A percentile compares a stretch with the other conserved stretches of the same genome.
Conservation (phyloP, 2,797 vertebrate species). For the Agapornis canus region DNA sequence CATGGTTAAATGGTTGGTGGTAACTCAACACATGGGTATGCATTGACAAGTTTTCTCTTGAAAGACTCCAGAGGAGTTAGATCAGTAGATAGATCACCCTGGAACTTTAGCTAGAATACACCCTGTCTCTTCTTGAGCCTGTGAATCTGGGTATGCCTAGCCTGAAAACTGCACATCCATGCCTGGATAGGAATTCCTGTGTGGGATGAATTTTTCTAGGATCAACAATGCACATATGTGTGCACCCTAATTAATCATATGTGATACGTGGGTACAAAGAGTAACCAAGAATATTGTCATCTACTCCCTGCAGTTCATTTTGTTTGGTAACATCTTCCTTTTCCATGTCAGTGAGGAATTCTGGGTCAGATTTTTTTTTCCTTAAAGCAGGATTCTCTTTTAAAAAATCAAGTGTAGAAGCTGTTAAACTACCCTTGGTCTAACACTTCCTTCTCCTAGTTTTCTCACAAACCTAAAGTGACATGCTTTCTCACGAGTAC, state of each 20-base stretch:
- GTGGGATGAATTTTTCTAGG: not conserved
- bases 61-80: not conserved
- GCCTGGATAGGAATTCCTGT: not conserved
- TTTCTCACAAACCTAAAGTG: not conserved
- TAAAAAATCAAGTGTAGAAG: not conserved
- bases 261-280: not conserved
- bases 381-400: not conserved
- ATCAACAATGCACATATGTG: not conserved
- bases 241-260: not conserved
- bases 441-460: not conserved
- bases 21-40: slow-evolving; percentile 25
- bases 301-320: not conserved
- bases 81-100: slow-evolving; percentile 11
- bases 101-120: not conserved
- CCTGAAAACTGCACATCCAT: not conserved
- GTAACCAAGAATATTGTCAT: not conserved
- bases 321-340: not conserved
- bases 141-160: not conserved
- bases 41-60: slow-evolving; percentile 58
- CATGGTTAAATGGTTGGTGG: not conserved
- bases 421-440: not conserved
- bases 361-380: not conserved
- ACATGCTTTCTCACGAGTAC: not conserved
- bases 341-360: not conserved
- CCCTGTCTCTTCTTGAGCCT: not conserved